phyloP scores from a whole-genome alignment of 2,888 invertebrate species.

The Platynereis dumerilii region DNA sequence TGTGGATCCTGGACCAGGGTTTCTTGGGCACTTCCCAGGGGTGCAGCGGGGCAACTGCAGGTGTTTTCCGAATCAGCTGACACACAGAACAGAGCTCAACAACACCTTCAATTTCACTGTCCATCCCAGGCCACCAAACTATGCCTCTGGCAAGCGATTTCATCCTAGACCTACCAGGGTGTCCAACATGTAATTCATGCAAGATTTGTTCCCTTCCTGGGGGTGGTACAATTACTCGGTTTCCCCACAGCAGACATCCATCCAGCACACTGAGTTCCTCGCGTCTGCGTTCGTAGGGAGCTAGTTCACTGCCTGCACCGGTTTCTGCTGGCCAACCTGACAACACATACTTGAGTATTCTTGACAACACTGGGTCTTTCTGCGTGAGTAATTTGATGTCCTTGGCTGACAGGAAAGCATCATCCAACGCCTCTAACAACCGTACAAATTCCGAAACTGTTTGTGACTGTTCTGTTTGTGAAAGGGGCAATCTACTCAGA shows the following conservation, averaged over 20 bases:
- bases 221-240: conserved; percentile 36
- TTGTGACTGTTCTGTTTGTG: background rate
- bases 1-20: conserved; percentile 44
- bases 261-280: conserved; percentile 28
- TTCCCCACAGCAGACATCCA: conserved; percentile 32
- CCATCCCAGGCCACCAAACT: conserved; percentile 41
- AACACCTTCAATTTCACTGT: conserved; percentile 30
- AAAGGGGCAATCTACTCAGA: background rate
- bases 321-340: too few species aligned
- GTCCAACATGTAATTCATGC: conserved; percentile 33
- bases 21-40: conserved; percentile 42
- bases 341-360: background rate
- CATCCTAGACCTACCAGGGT: conserved; percentile 39
- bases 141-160: conserved; percentile 37
- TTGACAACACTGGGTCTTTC: background rate
- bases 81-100: conserved; percentile 23
- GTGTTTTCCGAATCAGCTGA: conserved; percentile 23
- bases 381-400: background rate
- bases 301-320: too few species aligned
- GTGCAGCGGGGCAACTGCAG: conserved; percentile 40
- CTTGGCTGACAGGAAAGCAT: background rate
- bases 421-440: background rate
- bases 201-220: conserved; percentile 25
- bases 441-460: background rate
- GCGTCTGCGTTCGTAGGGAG: background rate